These are phyloP conservation scores for Agonopterix subpropinquella DNA, from an alignment of 2,888 invertebrate genomes.

Conservation along the genomic window DNA sequence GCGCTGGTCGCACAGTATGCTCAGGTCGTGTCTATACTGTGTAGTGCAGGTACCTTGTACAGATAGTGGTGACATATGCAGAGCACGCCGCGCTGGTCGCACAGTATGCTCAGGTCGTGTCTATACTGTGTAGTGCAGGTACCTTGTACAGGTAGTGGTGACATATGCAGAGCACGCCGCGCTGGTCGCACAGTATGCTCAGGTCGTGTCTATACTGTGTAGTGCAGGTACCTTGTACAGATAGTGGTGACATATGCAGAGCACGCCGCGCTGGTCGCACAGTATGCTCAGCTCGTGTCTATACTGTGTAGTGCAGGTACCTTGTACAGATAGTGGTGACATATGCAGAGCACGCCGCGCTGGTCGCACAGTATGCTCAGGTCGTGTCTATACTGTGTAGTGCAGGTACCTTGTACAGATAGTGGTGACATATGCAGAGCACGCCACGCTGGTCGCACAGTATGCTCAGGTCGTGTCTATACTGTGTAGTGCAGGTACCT, in stretches of 20 bases:
- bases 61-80: slow-evolving; percentile 86
- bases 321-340: slow-evolving; percentile 90
- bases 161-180: slow-evolving; percentile 82
- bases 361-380: slow-evolving; percentile 85
- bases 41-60: too few species aligned
- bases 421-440: slow-evolving; percentile 85
- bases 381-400: too few species aligned
- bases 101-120: slow-evolving; percentile 86
- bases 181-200: slow-evolving; percentile 83
- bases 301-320: too few species aligned
- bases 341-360: slow-evolving; percentile 80
- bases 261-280: slow-evolving; percentile 82
- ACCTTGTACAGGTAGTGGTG: slow-evolving; percentile 91
- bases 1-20: slow-evolving; percentile 83
- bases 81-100: slow-evolving; percentile 83
- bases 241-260: slow-evolving; percentile 86
- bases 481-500: too few species aligned
- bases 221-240: slow-evolving; percentile 89
- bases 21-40: too few species aligned
- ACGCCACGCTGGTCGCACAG: slow-evolving; percentile 84
- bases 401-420: slow-evolving; percentile 89
- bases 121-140: too few species aligned
- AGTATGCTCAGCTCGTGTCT: slow-evolving; percentile 87
- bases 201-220: too few species aligned
- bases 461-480: slow-evolving; percentile 86